These are phyloP conservation scores for Dendrocopos noguchii DNA, from an alignment of 2,113 vertebrate species.

Conservation along the genomic window DNA sequence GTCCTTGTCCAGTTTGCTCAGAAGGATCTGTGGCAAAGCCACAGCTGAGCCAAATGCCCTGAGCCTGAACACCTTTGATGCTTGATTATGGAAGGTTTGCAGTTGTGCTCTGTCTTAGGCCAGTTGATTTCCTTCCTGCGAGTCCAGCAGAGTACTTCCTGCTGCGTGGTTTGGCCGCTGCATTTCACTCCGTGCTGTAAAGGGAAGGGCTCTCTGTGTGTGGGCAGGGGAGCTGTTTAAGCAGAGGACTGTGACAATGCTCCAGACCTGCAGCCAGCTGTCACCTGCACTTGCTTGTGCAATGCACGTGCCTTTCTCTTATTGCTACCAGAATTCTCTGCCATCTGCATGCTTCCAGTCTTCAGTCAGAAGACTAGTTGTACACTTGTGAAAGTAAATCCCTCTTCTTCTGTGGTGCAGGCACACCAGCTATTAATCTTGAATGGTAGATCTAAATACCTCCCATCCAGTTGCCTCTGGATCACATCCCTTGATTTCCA, in stretches of 20 bases:
- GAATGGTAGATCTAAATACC: background rate
- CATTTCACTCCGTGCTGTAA: background rate
- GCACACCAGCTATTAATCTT: background rate
- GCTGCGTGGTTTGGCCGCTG: background rate
- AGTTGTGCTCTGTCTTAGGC: background rate
- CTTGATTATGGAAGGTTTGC: background rate
- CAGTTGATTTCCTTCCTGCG: background rate
- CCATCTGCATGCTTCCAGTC: background rate
- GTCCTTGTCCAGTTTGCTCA: background rate
- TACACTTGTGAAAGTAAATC: background rate
- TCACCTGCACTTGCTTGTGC: background rate
- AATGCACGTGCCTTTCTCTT: background rate
- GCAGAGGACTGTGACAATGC: background rate
- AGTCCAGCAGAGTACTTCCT: background rate
- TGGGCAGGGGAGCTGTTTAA: background rate
- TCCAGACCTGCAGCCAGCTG: slow-evolving; percentile 9
- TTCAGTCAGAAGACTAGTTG: background rate
- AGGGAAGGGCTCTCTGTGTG: background rate
- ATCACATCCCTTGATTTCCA: background rate
- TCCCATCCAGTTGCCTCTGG: background rate
- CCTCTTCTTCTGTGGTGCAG: background rate
- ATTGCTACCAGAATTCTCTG: background rate
- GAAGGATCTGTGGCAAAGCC: background rate
- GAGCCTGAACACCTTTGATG: background rate
- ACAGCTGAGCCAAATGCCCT: background rate